Conservation (phyloP, 2,113 vertebrate species). For the Labeo rohita region DNA sequence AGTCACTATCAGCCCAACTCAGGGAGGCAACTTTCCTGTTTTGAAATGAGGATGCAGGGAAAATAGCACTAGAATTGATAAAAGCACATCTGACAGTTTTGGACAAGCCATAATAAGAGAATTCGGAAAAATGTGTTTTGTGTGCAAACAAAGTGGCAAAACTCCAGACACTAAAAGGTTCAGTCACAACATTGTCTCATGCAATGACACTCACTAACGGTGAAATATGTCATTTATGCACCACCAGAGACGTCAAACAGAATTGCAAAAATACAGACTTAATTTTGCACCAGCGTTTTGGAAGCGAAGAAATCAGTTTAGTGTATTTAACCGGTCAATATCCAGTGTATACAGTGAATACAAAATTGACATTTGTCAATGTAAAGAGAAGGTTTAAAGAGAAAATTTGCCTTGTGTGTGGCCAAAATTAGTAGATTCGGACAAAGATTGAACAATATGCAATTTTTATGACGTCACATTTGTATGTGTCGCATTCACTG, state of each 20-base stretch:
- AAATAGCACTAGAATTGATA: too few species aligned
- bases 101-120: not conserved
- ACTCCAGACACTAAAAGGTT: not conserved
- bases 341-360: not conserved
- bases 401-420: not conserved
- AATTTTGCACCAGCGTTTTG: not conserved
- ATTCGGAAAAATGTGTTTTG: not conserved
- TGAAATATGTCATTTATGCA: not conserved
- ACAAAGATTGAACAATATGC: too few species aligned
- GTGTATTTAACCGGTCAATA: not conserved
- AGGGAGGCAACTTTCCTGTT: not conserved
- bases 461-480: too few species aligned
- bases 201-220: slow-evolving; percentile 2
- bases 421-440: too few species aligned
- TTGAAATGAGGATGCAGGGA: not conserved
- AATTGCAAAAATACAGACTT: not conserved
- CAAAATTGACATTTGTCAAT: not conserved
- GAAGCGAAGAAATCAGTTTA: not conserved
- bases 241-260: not conserved
- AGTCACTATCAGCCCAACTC: not conserved
- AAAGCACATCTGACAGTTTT: not conserved
- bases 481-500: too few species aligned
- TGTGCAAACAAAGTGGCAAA: not conserved
- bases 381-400: not conserved
- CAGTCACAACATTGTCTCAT: not conserved